Evolutionary conservation across 2,113 vertebrate species (phyloP).

Genomic region (Deroptyus accipitrinus): DNA sequence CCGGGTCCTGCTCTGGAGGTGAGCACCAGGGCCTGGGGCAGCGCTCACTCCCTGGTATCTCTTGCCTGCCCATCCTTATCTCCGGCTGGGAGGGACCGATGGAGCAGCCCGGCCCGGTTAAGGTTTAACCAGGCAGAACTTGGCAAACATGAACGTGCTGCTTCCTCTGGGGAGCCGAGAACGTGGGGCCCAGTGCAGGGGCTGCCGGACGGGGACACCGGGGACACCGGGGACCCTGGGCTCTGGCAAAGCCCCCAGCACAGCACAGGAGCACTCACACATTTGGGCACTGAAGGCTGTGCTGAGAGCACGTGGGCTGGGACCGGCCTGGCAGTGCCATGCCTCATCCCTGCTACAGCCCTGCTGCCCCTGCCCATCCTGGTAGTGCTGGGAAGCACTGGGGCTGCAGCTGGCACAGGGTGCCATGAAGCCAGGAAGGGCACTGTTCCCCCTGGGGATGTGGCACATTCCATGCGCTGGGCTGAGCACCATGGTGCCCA

Average conservation of each 20-base stretch:
- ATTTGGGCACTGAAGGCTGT: rapidly evolving
- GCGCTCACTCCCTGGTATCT: background rate
- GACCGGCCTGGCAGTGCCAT: background rate
- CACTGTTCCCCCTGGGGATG: rapidly evolving
- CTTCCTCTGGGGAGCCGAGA: background rate
- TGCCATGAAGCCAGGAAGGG: rapidly evolving
- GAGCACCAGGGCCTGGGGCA: rapidly evolving
- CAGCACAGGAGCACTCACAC: background rate
- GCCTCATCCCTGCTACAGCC: background rate
- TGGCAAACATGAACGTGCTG: slow-evolving; percentile 49
- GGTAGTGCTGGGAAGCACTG: rapidly evolving
- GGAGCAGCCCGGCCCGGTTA: background rate
- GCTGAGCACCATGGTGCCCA: background rate
- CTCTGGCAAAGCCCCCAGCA: background rate
- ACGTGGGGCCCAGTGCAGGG: background rate
- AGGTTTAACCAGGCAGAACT: slow-evolving; percentile 57
- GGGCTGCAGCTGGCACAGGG: background rate
- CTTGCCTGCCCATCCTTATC: slow-evolving; percentile 8
- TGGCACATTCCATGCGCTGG: rapidly evolving
- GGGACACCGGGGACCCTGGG: rapidly evolving
- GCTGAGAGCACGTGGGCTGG: rapidly evolving
- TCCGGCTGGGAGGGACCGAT: background rate
- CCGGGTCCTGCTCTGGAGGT: rapidly evolving
- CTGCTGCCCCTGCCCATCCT: background rate
- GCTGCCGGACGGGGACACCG: background rate